These are phyloP conservation scores for Spondyliosoma cantharus DNA, from an alignment of 2,797 vertebrate species.

Conservation along the genomic window DNA sequence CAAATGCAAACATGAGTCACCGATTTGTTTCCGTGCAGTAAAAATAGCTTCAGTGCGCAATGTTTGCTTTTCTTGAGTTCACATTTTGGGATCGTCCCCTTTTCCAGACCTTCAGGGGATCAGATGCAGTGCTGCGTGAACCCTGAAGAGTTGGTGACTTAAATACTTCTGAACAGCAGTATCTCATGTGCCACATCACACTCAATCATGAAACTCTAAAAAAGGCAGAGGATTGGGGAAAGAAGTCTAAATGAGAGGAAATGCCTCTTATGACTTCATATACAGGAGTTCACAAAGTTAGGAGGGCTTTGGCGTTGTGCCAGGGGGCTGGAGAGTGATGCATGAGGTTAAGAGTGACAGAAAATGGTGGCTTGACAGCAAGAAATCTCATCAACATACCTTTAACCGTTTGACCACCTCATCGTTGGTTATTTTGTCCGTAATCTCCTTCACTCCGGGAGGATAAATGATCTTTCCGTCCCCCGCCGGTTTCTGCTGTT, in stretches of 20 bases:
- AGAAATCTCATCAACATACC: constrained; percentile 79
- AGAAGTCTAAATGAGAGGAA: background rate
- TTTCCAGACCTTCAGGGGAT: background rate
- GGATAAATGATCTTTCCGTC: constrained; percentile 96
- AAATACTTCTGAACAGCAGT: background rate
- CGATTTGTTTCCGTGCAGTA: constrained; percentile 8
- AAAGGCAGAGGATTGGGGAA: background rate
- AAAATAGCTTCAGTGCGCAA: constrained; percentile 10
- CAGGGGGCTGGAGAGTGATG: constrained; percentile 27
- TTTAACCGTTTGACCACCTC: constrained; percentile 98
- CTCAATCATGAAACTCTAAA: background rate
- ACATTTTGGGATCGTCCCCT: constrained; percentile 24
- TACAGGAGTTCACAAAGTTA: constrained; percentile 50
- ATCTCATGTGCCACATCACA: background rate
- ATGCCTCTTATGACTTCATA: background rate
- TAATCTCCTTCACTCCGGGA: constrained; percentile 98
- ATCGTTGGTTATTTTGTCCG: constrained; percentile 98
- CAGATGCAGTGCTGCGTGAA: background rate
- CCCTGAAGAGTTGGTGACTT: background rate
- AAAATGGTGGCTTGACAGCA: background rate
- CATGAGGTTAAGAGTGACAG: background rate
- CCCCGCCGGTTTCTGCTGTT: constrained; percentile 88
- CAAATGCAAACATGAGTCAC: constrained; percentile 1
- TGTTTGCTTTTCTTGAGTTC: constrained; percentile 22
- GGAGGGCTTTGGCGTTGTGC: constrained; percentile 15